Percentiles rank a stretch among this genome's conserved stretches.
phyloP scores from a whole-genome alignment of 2,797 vertebrate species.

The Cygnus olor region DNA sequence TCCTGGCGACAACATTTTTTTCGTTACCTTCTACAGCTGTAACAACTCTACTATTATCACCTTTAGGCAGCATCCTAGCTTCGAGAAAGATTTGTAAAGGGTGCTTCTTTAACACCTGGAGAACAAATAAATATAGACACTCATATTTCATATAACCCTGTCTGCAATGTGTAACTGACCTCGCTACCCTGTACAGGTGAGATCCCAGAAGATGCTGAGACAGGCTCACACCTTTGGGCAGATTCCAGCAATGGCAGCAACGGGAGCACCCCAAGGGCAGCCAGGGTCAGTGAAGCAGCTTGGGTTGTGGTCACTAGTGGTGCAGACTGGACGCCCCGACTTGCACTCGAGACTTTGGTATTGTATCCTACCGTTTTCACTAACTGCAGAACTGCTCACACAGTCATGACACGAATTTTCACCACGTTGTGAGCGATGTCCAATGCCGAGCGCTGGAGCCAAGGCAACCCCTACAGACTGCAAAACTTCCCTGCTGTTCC shows the following conservation, averaged over 20 bases:
- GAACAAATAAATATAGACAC: background rate
- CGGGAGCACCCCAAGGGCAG: background rate
- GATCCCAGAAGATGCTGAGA: background rate
- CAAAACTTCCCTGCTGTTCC: background rate
- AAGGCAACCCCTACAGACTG: background rate
- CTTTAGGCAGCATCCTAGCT: background rate
- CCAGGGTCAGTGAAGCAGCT: background rate
- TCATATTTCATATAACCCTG: background rate
- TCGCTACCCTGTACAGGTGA: background rate
- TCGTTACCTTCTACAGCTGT: background rate
- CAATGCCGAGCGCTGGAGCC: background rate
- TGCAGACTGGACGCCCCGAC: background rate
- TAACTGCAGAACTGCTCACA: background rate
- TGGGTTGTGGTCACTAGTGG: background rate
- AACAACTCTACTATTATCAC: background rate
- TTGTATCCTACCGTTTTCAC: background rate
- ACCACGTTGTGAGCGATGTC: background rate
- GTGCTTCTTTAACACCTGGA: background rate
- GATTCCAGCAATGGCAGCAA: background rate
- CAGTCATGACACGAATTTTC: background rate
- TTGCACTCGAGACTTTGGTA: background rate
- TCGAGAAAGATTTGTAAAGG: background rate
- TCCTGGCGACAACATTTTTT: background rate
- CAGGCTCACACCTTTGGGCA: fast-evolving
- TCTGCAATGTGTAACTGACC: background rate